Evolutionary conservation across 2,797 vertebrate species (phyloP), one percentile per base, ranked within the genome.

Genomic region (Melanotaenia maccullochi): DNA sequence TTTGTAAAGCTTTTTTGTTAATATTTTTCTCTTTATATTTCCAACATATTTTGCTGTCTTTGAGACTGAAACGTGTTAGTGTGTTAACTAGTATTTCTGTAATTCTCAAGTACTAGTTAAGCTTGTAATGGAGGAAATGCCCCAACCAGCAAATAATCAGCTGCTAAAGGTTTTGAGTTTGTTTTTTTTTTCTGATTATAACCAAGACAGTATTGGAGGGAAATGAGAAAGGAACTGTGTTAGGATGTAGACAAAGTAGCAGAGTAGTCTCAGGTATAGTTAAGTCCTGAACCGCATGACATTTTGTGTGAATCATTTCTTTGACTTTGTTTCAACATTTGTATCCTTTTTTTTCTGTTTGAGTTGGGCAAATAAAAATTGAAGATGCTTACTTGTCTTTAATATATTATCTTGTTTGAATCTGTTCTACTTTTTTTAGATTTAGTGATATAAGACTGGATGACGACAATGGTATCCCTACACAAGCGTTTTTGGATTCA

Each of bases 371-470:
- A 94, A 95, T 94, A 94, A 95, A 94, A 87, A 33, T 38, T 72
- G 54, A 79, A 78, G 63, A 81, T 67, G 51, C 72, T 69, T 71
- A 83, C 84, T 40, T 73, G 38, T 75, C 61, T 87, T 81, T 88
- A 91, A 85, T 90, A 79, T 82, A 82, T 89, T 73, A 73, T 82
- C 83, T 85, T 93, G 85, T 93, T 82, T 93, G 90, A 92, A 92
- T 94, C 86, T 94, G 84, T 93, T 87, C 80, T 85, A 69, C 68
- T 71, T 79, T 73, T 25, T 92, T 85, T 93, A 99, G 98, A 94
- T 99, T 99, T 94, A 99, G 94, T 94, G 98, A 99, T 94, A 96
- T 99, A 91, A 95, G 94, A 82, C 96, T 99, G 95, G 94, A 95
- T 73, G 97, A 97, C 84, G 95, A 96, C 90, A 95, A 91, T 84